Percentiles rank a stretch among this genome's conserved stretches.
phyloP scores from a whole-genome alignment of 2,113 vertebrate genomes.

The Odobenus rosmarus region DNA sequence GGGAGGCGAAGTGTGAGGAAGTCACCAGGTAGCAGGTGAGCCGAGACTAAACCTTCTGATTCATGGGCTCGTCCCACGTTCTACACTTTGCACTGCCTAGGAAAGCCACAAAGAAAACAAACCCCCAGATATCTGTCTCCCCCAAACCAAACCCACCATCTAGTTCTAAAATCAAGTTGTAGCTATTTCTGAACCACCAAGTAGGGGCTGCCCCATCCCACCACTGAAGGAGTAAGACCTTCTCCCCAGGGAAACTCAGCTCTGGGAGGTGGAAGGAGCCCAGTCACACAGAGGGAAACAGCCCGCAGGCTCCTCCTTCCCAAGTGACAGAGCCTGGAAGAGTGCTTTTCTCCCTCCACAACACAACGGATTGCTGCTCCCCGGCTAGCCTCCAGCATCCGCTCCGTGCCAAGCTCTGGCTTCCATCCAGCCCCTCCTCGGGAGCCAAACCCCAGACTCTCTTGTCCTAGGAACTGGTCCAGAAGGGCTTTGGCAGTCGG shows the following conservation, averaged over 20 bases:
- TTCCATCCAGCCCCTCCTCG: conserved; percentile 34
- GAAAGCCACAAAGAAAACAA: background rate
- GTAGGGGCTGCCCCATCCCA: background rate
- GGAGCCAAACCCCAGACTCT: conserved; percentile 64
- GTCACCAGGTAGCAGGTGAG: background rate
- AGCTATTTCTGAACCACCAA: background rate
- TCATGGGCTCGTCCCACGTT: background rate
- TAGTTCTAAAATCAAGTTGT: conserved; percentile 36
- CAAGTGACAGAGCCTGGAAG: conserved; percentile 25
- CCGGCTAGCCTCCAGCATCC: background rate
- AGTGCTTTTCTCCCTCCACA: background rate
- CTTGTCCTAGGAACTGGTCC: conserved; percentile 59
- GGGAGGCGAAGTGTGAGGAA: background rate
- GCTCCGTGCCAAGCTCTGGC: conserved; percentile 59
- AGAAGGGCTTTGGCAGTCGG: conserved; percentile 48
- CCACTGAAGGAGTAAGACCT: background rate
- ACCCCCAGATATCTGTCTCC: background rate
- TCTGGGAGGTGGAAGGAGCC: background rate
- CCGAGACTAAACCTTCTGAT: background rate
- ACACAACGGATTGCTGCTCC: background rate
- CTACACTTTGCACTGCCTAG: background rate
- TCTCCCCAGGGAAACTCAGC: background rate
- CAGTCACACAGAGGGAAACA: background rate
- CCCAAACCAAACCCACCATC: background rate
- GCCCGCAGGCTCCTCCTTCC: background rate